Percentiles rank a stretch among this genome's conserved stretches.
Conservation (phyloP, 2,888 invertebrate genomes). For the Melanargia galathea region DNA sequence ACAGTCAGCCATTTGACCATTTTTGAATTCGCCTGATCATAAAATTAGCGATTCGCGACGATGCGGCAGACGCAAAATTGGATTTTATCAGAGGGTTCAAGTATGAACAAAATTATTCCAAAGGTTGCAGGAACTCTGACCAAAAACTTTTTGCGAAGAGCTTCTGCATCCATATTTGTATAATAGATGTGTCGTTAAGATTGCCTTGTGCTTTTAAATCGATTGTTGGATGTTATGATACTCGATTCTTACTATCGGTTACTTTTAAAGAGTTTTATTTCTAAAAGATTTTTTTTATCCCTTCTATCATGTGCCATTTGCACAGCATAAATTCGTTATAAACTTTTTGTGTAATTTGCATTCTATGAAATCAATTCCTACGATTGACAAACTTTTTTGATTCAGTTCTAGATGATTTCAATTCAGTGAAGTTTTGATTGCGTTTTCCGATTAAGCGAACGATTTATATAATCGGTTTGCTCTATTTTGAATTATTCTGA, state of each 20-base stretch:
- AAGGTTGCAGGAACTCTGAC: constrained; percentile 7
- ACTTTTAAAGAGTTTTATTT: no score
- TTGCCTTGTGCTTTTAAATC: constrained; percentile 51
- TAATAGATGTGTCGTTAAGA: constrained; percentile 42
- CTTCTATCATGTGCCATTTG: not conserved
- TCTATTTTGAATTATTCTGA: no score
- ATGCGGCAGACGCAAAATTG: constrained; percentile 46
- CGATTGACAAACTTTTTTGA: constrained; percentile 23
- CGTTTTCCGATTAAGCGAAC: not conserved
- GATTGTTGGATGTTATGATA: constrained; percentile 38
- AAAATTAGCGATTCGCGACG: not conserved
- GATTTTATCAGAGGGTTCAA: constrained; percentile 56
- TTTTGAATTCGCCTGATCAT: not conserved
- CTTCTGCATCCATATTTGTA: constrained; percentile 13
- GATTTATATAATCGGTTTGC: no score
- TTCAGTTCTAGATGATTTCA: not conserved
- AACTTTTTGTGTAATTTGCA: no score
- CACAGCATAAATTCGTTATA: not conserved
- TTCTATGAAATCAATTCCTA: no score
- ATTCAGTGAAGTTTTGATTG: not conserved
- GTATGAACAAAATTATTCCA: constrained; percentile 53
- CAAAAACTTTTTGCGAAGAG: constrained; percentile 16
- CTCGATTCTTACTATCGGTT: not conserved
- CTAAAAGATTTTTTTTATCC: no score
- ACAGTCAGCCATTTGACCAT: not conserved